Percentiles rank a stretch among this genome's conserved stretches.
Evolutionary conservation across 2,888 invertebrate species (phyloP).

Genomic region (Himalopsyche kuldschensis): DNA sequence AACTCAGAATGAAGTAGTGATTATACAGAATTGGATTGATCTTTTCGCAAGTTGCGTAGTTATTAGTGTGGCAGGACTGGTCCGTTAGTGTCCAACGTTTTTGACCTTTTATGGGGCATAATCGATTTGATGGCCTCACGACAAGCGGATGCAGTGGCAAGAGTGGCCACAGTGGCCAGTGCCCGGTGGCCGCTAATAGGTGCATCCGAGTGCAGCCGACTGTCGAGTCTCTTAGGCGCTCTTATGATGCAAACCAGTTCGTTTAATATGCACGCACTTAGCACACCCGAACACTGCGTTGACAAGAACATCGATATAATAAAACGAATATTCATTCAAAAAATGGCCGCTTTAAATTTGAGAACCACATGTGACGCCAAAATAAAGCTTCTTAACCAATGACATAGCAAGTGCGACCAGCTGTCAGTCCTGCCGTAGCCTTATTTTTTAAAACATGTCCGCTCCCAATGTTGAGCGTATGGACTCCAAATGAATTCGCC

Average conservation of each 20-base stretch:
- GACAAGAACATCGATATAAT: background rate
- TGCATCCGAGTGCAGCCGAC: conserved; percentile 19
- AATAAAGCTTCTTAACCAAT: no score
- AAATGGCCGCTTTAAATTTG: no score
- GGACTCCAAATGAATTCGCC: no score
- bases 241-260: conserved; percentile 39
- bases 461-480: no score
- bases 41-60: background rate
- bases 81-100: background rate
- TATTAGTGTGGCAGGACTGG: background rate
- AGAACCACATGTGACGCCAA: no score
- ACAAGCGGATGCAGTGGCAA: background rate
- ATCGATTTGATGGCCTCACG: background rate
- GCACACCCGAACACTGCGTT: conserved; percentile 20
- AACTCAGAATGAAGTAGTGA: no score
- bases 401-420: no score
- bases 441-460: no score
- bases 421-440: no score
- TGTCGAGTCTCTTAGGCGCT: background rate
- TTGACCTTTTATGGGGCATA: background rate
- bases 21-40: no score
- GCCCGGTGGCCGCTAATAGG: conserved; percentile 10
- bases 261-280: conserved; percentile 37
- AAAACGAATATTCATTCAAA: no score
- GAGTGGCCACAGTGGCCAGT: background rate